Percentiles rank a stretch among this genome's conserved stretches.
These are phyloP conservation scores for Gymnorhina tibicen DNA, from an alignment of 2,113 vertebrate genomes.

Conservation along the genomic window DNA sequence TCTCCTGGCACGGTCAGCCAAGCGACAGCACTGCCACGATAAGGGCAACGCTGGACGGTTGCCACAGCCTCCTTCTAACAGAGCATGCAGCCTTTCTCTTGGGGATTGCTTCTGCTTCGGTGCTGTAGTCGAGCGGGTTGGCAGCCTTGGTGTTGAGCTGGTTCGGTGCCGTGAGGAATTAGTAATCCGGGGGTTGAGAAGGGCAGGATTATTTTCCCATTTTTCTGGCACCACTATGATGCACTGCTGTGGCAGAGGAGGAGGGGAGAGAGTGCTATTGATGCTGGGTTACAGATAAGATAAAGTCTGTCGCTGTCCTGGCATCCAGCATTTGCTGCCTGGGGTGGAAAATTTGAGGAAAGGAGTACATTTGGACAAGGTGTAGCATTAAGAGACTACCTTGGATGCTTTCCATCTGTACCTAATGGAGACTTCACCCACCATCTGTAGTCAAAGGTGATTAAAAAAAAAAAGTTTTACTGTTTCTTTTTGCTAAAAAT, in stretches of 20 bases:
- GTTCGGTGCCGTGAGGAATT: constrained; percentile 54
- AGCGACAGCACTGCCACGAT: constrained; percentile 48
- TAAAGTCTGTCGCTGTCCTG: constrained; percentile 73
- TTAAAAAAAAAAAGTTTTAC: not conserved
- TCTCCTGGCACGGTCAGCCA: constrained; percentile 54
- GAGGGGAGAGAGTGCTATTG: constrained; percentile 69
- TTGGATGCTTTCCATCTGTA: constrained; percentile 81
- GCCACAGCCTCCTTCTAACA: constrained; percentile 53
- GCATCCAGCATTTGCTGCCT: constrained; percentile 67
- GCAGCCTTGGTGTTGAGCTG: not conserved
- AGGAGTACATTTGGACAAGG: constrained; percentile 82
- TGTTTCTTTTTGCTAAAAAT: constrained; percentile 58
- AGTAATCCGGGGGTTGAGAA: constrained; percentile 40
- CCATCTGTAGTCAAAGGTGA: constrained; percentile 14
- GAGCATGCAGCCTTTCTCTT: constrained; percentile 26
- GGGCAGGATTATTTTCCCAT: constrained; percentile 65
- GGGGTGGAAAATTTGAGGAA: constrained; percentile 84
- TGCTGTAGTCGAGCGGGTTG: constrained; percentile 34
- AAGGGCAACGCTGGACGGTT: constrained; percentile 48
- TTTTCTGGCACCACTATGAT: constrained; percentile 66
- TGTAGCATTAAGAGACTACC: constrained; percentile 80
- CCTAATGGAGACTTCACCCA: constrained; percentile 66
- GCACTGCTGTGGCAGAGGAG: constrained; percentile 57
- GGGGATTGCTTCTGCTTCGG: constrained; percentile 31
- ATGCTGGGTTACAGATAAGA: constrained; percentile 72